phyloP scores from a whole-genome alignment of 1,140 invertebrate genomes.

The Drosophila elegans region DNA sequence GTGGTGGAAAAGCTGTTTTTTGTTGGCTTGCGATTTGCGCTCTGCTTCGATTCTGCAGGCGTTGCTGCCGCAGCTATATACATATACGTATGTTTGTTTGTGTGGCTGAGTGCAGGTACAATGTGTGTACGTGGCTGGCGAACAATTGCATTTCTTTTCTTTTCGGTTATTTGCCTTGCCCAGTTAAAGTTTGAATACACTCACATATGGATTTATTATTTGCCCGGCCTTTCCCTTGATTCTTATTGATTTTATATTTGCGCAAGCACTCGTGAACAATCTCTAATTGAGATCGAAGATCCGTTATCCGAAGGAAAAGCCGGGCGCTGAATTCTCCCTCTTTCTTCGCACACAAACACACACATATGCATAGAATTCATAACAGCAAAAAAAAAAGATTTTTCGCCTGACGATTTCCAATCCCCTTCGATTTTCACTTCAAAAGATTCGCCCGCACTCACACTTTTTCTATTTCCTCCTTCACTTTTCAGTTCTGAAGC shows the following conservation, averaged over 20 bases:
- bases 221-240: slow-evolving; percentile 1
- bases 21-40: slow-evolving; percentile 23
- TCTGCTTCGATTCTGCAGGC: slow-evolving; percentile 31
- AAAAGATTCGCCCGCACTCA: slow-evolving; percentile 26
- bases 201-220: slow-evolving; percentile 15
- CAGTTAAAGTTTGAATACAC: slow-evolving; percentile 23
- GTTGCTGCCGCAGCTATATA: slow-evolving; percentile 20
- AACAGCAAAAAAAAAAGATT: slow-evolving; percentile 35
- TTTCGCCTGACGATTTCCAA: slow-evolving; percentile 36
- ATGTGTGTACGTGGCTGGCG: slow-evolving; percentile 40
- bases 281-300: slow-evolving; percentile 39
- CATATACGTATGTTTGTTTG: slow-evolving; percentile 4
- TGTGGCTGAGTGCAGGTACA: slow-evolving; percentile 35
- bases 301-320: slow-evolving; percentile 38
- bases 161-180: slow-evolving; percentile 21
- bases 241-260: slow-evolving; percentile 44
- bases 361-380: slow-evolving; percentile 25
- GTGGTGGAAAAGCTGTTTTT: slow-evolving; percentile 39
- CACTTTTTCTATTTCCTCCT: slow-evolving; percentile 32
- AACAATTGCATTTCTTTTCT: slow-evolving; percentile 42
- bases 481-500: slow-evolving; percentile 32
- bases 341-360: slow-evolving; percentile 6
- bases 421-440: slow-evolving; percentile 44
- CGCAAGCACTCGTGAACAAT: slow-evolving; percentile 1
- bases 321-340: slow-evolving; percentile 17